phyloP scores from a whole-genome alignment of 2,113 vertebrate genomes.

The Proteles cristata region DNA sequence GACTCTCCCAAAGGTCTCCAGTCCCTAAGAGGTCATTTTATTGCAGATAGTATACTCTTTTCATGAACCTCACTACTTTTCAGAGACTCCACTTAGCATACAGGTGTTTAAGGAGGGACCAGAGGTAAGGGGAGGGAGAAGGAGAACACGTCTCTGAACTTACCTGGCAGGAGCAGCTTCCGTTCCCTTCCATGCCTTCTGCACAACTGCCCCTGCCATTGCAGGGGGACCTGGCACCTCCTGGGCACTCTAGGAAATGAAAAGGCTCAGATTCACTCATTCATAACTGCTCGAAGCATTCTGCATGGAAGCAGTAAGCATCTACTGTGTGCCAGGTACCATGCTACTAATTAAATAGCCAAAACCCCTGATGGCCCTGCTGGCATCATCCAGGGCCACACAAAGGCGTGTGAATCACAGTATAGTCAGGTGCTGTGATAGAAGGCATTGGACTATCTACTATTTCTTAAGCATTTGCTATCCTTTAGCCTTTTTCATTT shows the following conservation, averaged over 20 bases:
- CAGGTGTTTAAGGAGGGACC: not conserved
- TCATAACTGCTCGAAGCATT: not conserved
- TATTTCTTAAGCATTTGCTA: not conserved
- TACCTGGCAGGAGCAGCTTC: slow-evolving; percentile 93
- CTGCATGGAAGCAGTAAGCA: not conserved
- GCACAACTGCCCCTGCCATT: slow-evolving; percentile 88
- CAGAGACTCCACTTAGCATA: not conserved
- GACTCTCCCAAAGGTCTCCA: not conserved
- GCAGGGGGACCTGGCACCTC: slow-evolving; percentile 87
- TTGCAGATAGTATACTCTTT: not conserved
- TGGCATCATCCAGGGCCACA: not conserved
- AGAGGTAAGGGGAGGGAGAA: not conserved
- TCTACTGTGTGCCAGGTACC: not conserved
- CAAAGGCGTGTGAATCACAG: accelerated
- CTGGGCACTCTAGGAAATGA: slow-evolving; percentile 90
- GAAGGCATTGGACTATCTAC: not conserved
- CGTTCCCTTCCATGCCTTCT: slow-evolving; percentile 91
- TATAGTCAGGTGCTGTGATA: not conserved
- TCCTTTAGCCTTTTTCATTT: not conserved
- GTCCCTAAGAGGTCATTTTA: not conserved
- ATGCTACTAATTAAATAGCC: not conserved
- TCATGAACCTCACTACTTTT: not conserved
- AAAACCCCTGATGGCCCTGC: not conserved
- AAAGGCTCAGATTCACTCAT: not conserved
- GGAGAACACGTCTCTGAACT: accelerated